Percentiles rank a stretch among this genome's conserved stretches.
Evolutionary conservation across 2,113 vertebrate species (phyloP).

Genomic region (Verasper variegatus): DNA sequence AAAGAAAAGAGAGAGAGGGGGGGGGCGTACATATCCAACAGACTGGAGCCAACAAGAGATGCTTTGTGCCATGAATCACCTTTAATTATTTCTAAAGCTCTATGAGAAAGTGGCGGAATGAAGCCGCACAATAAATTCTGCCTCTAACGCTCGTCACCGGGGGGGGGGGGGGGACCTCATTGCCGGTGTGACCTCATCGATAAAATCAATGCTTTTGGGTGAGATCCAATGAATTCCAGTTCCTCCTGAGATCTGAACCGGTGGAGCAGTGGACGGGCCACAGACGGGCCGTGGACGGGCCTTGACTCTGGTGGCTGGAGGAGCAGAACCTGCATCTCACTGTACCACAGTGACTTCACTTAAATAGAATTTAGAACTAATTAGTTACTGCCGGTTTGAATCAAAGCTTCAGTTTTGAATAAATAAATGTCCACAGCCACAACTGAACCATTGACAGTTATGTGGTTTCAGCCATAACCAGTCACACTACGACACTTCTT

Average conservation of each 20-base stretch:
- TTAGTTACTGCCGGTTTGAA: too few relatives aligned
- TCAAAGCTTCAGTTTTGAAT: too few relatives aligned
- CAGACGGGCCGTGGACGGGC: too few relatives aligned
- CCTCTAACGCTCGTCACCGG: neutral
- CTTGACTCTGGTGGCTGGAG: too few relatives aligned
- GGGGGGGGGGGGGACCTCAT: neutral
- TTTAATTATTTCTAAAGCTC: neutral
- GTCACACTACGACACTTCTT: too few relatives aligned
- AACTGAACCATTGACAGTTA: too few relatives aligned
- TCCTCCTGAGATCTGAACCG: neutral
- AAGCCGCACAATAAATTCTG: neutral
- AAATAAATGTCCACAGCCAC: too few relatives aligned
- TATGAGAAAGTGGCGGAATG: neutral
- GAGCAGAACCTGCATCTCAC: too few relatives aligned
- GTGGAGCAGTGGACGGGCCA: neutral
- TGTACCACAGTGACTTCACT: too few relatives aligned
- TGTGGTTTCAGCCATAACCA: too few relatives aligned
- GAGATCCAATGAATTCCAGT: neutral
- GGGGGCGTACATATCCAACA: neutral
- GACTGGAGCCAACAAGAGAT: neutral
- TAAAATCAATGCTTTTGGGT: neutral
- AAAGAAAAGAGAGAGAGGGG: neutral
- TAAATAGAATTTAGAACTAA: too few relatives aligned
- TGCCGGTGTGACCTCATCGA: too few relatives aligned
- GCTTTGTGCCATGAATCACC: neutral